Base-by-base conservation (phyloP, 2,113 vertebrate species). In the Peromyscus maniculatus region DNA sequence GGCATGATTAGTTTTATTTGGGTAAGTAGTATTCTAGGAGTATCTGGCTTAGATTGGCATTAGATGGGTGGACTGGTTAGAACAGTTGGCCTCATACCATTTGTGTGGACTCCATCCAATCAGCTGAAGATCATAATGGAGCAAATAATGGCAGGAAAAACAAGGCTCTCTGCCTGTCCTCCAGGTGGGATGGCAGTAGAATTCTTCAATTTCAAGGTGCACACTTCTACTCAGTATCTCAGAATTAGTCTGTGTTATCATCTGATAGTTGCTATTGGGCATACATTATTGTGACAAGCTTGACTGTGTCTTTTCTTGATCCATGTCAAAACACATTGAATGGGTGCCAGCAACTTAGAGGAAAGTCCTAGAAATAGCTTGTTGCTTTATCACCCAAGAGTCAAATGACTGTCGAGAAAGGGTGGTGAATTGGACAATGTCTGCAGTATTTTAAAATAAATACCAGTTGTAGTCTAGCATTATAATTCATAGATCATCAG, bases 141-240 rank as follows among this genome's bases (percentile, higher is more conserved):
- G 13, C 24, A n/a, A 52, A 36, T 49, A 22, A 24, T 17, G 13
- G 43, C 64, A 12, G 55, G 72, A 83, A 1, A 46, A 26, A 72
- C 87, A 91, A 64, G 16, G 19, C 49, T 15, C 1, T 89, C 19
- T 26, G 26, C 7, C n/a, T 64, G 22, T n/a, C 31, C 55, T 43
- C 3, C 7, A 59, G 49, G 57, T 49, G 21, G 31, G 28, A 24
- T 28, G 15, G 72, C 75, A 39, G 22, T 57, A 22, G 26, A 64
- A 74, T 90, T 93, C 46, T 49, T 57, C 64, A 67, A 31, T 71
- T 87, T 93, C 84, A 92, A 75, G 67, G 82, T 79, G 17, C 21
- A 10, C 17, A 0, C n/a, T 57, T 74, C 26, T 36, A 49, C 5
- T 59, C 26, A 62, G 55, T 62, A 19, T 59, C 43, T 93, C 28